Base-by-base conservation (phyloP, 2,888 invertebrate genomes). In the Tupiocoris notatus region DNA sequence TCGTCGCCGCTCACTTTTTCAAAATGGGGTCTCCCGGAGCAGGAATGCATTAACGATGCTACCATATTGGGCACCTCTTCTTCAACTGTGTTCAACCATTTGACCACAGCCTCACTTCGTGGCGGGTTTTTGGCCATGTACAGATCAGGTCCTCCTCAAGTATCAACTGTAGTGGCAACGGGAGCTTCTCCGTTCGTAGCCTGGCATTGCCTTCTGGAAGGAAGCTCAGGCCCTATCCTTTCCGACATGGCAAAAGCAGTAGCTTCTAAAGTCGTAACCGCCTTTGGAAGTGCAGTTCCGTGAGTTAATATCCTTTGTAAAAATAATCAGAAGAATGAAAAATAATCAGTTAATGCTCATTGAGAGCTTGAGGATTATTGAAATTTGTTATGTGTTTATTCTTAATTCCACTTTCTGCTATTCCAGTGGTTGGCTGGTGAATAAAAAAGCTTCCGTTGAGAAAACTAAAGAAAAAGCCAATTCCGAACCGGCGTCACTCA, bases 211-310 rank as follows among this genome's bases (percentile, higher is more conserved):
- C 95, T 94, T 3, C 86, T 94, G 73, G 96, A 97, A 87, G 96
- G 95, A 21, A 91, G 91, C 73, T 87, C 91, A 18, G 92, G 92
- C 25, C 93, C 93, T 0, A 88, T 92, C 16, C 86, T 97, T 16
- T 91, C 93, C 68, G 96, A 96, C 83, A 94, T 97, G n/a, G 96
- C 96, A 0, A 91, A 93, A 83, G 95, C 94, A 73, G 93, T 96
- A 67, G 95, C 95, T 0, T 92, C 90, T 82, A 95, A 94, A 86
- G 86, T 96, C 23, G 92, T 94, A 83, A 91, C 89, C 64, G 90
- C 90, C 62, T 85, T 85, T 79, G 83, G 83, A 16, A 83, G 82
- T 77, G 85, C 85, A 61, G 84, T 92, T 80, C 91, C 92, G 92
- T 92, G 82, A 89, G 92, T 88, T 61, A 82, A 24, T n/a, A n/a